Conservation (phyloP, 2,797 vertebrate genomes). For the Rhinichthys osculus region DNA sequence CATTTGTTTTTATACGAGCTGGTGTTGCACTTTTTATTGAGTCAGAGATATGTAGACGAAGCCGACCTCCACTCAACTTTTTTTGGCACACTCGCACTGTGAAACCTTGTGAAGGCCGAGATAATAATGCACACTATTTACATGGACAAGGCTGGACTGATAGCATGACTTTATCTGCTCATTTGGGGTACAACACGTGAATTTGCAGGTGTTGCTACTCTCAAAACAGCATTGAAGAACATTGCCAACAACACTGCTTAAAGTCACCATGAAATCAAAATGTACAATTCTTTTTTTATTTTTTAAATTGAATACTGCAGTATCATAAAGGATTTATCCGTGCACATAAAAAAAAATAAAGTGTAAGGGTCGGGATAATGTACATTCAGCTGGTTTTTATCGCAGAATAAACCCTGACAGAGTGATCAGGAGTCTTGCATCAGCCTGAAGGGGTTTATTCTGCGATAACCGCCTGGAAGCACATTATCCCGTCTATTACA, state of each 20-base stretch:
- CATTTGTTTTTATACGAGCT: background rate
- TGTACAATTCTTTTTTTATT: background rate
- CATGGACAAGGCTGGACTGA: constrained; percentile 45
- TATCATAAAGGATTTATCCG: background rate
- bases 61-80: background rate
- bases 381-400: too few relatives aligned
- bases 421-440: too few relatives aligned
- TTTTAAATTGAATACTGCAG: background rate
- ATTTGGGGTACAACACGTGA: background rate
- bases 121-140: constrained; percentile 43
- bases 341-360: background rate
- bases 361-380: too few relatives aligned
- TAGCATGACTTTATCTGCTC: constrained; percentile 35
- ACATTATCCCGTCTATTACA: too few relatives aligned
- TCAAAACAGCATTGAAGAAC: constrained; percentile 11
- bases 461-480: too few relatives aligned
- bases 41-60: background rate
- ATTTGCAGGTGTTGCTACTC: constrained; percentile 53
- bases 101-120: constrained; percentile 38
- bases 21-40: background rate
- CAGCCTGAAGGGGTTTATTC: too few relatives aligned
- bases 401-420: too few relatives aligned
- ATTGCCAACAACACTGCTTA: background rate
- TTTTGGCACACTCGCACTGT: constrained; percentile 27
- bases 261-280: background rate